A percentile compares a stretch with the other conserved stretches of the same genome.
These are phyloP conservation scores for Sarcophaga caerulescens DNA, from an alignment of 2,888 invertebrate species.

Conservation along the genomic window DNA sequence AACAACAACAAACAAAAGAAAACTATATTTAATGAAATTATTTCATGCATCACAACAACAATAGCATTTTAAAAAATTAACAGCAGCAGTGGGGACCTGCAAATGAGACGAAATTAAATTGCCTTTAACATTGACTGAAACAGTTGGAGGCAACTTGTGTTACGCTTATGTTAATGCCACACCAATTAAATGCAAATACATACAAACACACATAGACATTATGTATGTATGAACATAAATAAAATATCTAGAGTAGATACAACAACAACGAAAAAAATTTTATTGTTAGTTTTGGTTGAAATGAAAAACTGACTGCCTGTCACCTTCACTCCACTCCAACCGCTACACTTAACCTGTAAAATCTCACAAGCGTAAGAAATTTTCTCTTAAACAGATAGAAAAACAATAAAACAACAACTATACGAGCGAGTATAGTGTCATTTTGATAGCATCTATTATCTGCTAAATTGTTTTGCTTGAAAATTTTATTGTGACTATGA, in stretches of 20 bases:
- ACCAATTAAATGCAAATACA: conserved; percentile 1
- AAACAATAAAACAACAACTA: conserved; percentile 32
- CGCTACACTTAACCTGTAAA: neutral
- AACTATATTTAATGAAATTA: conserved; percentile 25
- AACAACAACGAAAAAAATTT: neutral
- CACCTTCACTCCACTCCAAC: neutral
- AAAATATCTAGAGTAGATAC: conserved; percentile 31
- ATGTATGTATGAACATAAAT: conserved; percentile 22
- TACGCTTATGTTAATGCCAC: conserved; percentile 24
- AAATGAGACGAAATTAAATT: conserved; percentile 49
- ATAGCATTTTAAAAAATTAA: neutral
- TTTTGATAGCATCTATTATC: conserved; percentile 66
- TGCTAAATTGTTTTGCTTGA: conserved; percentile 68
- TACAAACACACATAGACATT: too few species aligned
- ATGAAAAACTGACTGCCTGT: neutral
- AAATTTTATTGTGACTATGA: conserved; percentile 69
- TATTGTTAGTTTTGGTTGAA: conserved; percentile 1
- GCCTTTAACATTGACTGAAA: conserved; percentile 40
- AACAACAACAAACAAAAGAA: conserved; percentile 16
- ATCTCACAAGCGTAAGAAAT: conserved; percentile 21
- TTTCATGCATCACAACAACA: conserved; percentile 56
- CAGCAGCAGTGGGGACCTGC: neutral
- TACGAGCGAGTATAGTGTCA: conserved; percentile 12
- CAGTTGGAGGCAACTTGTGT: conserved; percentile 49
- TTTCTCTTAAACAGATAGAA: conserved; percentile 30